Percentiles rank a stretch among this genome's conserved stretches.
phyloP scores from a whole-genome alignment of 1,140 invertebrate species.

The Hyles vespertilio region DNA sequence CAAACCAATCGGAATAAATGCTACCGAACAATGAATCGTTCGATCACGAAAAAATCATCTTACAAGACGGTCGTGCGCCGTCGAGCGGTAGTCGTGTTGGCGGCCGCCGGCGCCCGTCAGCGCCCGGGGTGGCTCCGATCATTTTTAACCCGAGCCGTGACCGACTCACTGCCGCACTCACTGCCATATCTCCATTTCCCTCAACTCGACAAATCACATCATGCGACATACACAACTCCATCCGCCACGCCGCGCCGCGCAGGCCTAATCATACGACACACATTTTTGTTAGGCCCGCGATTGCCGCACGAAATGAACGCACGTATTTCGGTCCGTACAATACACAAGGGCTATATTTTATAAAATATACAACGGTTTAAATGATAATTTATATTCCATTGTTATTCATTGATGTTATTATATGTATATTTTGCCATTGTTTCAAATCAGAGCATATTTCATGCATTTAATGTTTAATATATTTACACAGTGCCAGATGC shows the following conservation, averaged over 20 bases:
- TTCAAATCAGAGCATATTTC: slow-evolving; percentile 75
- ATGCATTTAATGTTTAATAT: slow-evolving; percentile 69
- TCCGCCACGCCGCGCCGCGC: too few species aligned
- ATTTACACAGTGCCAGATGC: slow-evolving; percentile 31
- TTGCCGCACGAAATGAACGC: slow-evolving; percentile 49
- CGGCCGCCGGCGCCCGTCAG: slow-evolving; percentile 11
- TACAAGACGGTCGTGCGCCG: slow-evolving; percentile 63
- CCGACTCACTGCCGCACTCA: too few species aligned
- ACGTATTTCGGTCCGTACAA: slow-evolving; percentile 52
- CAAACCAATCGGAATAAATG: slow-evolving; percentile 60
- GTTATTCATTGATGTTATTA: slow-evolving; percentile 76
- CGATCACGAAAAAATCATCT: slow-evolving; percentile 73
- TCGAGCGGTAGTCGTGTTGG: slow-evolving; percentile 64
- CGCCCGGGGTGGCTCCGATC: neutral
- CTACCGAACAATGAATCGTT: slow-evolving; percentile 68
- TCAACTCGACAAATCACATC: too few species aligned
- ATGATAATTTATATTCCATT: slow-evolving; percentile 75
- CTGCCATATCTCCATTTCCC: too few species aligned
- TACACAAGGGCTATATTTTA: slow-evolving; percentile 69
- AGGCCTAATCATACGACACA: too few species aligned
- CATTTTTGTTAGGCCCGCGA: too few species aligned
- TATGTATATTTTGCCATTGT: slow-evolving; percentile 75
- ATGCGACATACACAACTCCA: too few species aligned
- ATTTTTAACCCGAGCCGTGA: too few species aligned
- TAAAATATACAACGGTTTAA: slow-evolving; percentile 74